Percentiles rank a stretch among this genome's conserved stretches.
phyloP scores from a whole-genome alignment of 2,888 invertebrate genomes.

The Plagodis pulveraria region DNA sequence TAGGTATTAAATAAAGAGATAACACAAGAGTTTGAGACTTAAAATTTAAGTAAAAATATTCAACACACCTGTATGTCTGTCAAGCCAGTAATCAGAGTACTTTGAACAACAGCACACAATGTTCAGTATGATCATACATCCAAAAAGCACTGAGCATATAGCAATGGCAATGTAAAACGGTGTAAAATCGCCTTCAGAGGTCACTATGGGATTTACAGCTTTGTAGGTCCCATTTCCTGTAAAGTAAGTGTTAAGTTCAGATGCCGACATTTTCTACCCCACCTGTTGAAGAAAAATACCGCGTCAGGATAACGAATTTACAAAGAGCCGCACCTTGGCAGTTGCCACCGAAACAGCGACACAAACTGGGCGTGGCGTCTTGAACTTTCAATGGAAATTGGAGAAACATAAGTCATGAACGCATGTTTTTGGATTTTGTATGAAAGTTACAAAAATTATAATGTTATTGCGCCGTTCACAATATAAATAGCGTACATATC shows the following conservation, averaged over 20 bases:
- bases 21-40: neutral
- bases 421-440: no score
- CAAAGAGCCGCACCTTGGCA: constrained; percentile 8
- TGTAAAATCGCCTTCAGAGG: constrained; percentile 89
- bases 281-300: constrained; percentile 73
- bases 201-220: constrained; percentile 63
- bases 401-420: no score
- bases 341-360: neutral
- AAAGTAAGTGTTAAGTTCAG: constrained; percentile 74
- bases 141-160: constrained; percentile 90
- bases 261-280: constrained; percentile 69
- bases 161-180: constrained; percentile 93
- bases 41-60: neutral
- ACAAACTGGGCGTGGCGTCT: no score
- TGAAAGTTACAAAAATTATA: no score
- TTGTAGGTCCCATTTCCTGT: constrained; percentile 73
- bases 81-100: constrained; percentile 92
- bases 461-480: no score
- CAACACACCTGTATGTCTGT: constrained; percentile 89
- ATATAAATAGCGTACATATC: no score
- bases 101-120: constrained; percentile 92
- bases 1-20: no score
- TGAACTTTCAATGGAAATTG: no score
- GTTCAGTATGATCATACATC: constrained; percentile 90
- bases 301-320: constrained; percentile 40